These are phyloP conservation scores for Vidua chalybeata DNA, from an alignment of 2,113 vertebrate genomes.

Conservation along the genomic window DNA sequence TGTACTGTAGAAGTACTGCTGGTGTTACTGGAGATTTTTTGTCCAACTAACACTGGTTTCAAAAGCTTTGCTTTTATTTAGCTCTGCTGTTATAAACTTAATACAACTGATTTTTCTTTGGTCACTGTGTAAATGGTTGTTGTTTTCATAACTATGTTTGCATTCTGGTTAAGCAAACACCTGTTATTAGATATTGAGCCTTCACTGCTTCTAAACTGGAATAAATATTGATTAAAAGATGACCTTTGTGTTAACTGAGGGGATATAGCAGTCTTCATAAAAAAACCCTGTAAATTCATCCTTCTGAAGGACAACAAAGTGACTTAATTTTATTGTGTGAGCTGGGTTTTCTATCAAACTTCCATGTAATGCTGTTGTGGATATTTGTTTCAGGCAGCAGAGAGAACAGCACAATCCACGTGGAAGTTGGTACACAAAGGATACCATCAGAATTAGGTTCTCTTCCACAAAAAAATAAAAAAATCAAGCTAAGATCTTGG, in stretches of 20 bases:
- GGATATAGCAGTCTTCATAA: not conserved
- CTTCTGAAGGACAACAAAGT: not conserved
- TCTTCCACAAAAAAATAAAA: not conserved
- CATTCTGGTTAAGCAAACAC: not conserved
- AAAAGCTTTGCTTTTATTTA: not conserved
- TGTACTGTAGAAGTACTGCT: not conserved
- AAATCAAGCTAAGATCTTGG: not conserved
- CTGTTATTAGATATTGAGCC: not conserved
- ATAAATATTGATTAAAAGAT: not conserved
- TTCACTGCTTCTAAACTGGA: not conserved
- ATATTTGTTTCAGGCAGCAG: not conserved
- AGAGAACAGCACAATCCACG: not conserved
- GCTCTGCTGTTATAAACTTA: not conserved
- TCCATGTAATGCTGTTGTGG: not conserved
- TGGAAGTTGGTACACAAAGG: not conserved
- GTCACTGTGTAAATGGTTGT: not conserved
- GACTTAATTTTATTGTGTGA: not conserved
- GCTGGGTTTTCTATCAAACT: not conserved
- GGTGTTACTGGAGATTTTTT: not conserved
- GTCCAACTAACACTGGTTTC: not conserved
- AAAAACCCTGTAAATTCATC: not conserved
- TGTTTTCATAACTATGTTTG: not conserved
- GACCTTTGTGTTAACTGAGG: not conserved
- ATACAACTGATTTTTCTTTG: not conserved
- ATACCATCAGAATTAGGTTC: not conserved